Percentiles rank a stretch among this genome's conserved stretches.
These are phyloP conservation scores for Spinus pinus DNA, from an alignment of 2,797 vertebrate genomes.

Conservation along the genomic window DNA sequence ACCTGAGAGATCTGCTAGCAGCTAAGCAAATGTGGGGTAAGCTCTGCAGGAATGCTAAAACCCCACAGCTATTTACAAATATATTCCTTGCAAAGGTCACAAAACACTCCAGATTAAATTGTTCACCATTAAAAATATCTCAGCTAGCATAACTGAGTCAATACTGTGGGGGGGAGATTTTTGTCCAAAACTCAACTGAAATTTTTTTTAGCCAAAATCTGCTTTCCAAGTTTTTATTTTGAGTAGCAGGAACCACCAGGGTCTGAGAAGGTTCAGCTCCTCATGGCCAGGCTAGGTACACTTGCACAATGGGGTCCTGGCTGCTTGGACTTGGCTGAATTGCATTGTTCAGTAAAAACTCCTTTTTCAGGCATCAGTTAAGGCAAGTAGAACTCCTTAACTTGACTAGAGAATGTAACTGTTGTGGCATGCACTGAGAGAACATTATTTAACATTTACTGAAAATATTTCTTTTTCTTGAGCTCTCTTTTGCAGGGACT, in stretches of 20 bases:
- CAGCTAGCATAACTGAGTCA: not conserved
- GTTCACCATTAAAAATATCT: not conserved
- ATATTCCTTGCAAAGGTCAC: not conserved
- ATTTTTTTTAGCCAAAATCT: not conserved
- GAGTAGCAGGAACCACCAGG: not conserved
- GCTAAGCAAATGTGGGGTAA: not conserved
- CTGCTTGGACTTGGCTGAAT: not conserved
- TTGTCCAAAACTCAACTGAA: not conserved
- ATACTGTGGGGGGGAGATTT: accelerated
- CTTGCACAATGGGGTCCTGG: not conserved
- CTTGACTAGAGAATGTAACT: not conserved
- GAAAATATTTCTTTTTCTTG: not conserved
- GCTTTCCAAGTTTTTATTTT: not conserved
- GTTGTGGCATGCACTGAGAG: not conserved
- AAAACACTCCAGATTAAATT: not conserved
- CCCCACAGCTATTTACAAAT: not conserved
- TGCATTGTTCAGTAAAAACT: not conserved
- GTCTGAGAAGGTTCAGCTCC: not conserved
- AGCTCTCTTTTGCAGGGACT: not conserved
- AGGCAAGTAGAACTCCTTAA: not conserved
- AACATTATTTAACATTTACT: not conserved
- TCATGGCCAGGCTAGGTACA: not conserved
- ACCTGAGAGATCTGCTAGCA: not conserved
- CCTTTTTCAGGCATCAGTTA: not conserved
- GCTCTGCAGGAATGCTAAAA: not conserved